phyloP scores from a whole-genome alignment of 2,797 vertebrate genomes.

The Myotis daubentonii region DNA sequence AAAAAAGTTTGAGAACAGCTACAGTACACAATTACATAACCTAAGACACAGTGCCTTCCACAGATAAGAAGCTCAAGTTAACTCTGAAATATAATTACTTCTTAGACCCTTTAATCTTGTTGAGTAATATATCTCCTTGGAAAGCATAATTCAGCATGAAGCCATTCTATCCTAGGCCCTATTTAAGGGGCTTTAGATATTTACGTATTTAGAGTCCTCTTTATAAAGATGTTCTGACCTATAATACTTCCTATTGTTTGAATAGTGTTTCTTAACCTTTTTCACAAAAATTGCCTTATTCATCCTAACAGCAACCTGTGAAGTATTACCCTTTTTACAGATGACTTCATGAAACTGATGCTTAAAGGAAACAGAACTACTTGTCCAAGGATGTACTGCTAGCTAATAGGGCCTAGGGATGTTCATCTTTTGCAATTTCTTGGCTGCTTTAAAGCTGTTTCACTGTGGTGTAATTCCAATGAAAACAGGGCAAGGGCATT shows the following conservation, averaged over 20 bases:
- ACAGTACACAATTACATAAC: slow-evolving; percentile 50
- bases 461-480: slow-evolving; percentile 32
- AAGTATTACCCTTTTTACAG: not conserved
- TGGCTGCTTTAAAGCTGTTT: slow-evolving; percentile 49
- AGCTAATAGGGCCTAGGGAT: not conserved
- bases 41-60: slow-evolving; percentile 13
- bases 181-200: slow-evolving; percentile 57
- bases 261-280: not conserved
- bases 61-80: slow-evolving; percentile 45
- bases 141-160: slow-evolving; percentile 69
- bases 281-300: not conserved
- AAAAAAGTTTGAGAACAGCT: slow-evolving; percentile 41
- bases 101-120: slow-evolving; percentile 49
- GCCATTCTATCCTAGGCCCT: slow-evolving; percentile 7
- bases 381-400: not conserved
- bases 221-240: slow-evolving; percentile 46
- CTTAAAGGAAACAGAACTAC: slow-evolving; percentile 22
- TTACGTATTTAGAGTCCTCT: slow-evolving; percentile 46
- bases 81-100: slow-evolving; percentile 61
- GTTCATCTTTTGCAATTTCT: slow-evolving; percentile 55
- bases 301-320: slow-evolving; percentile 20
- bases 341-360: slow-evolving; percentile 44
- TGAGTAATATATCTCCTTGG: slow-evolving; percentile 58
- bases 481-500: slow-evolving; percentile 60
- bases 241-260: slow-evolving; percentile 22